These are phyloP conservation scores for Sciurus niger DNA, from an alignment of 2,113 vertebrate species.

Conservation along the genomic window DNA sequence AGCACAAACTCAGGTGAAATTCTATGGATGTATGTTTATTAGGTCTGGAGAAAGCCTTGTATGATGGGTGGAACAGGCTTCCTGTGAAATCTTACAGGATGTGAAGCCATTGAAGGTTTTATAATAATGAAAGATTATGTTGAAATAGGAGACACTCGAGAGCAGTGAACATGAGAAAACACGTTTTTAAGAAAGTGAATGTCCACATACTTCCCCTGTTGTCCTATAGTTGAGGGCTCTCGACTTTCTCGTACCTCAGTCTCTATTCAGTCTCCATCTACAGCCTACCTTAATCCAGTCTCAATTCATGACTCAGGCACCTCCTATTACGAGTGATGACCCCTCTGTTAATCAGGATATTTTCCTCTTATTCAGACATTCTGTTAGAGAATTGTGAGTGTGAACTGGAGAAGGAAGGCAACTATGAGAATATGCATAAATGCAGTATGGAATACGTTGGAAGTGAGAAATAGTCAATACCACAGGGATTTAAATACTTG, in stretches of 20 bases:
- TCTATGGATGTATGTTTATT: background rate
- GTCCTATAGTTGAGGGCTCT: background rate
- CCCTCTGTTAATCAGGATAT: background rate
- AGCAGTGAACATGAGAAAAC: no score
- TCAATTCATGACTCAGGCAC: background rate
- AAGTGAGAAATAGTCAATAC: background rate
- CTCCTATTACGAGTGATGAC: background rate
- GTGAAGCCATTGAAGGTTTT: no score
- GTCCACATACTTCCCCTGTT: no score
- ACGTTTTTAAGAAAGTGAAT: no score
- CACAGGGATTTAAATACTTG: background rate
- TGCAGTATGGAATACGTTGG: background rate
- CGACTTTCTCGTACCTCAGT: background rate
- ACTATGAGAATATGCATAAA: background rate
- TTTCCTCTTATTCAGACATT: background rate
- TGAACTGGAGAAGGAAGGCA: background rate
- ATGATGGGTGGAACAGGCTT: no score
- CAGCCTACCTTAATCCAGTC: background rate
- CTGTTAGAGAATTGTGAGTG: background rate
- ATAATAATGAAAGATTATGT: no score
- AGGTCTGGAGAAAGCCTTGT: background rate
- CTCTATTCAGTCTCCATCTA: background rate
- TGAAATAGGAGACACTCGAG: no score
- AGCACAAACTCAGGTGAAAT: background rate
- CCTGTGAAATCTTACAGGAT: no score